Percentiles rank a stretch among this genome's conserved stretches.
Evolutionary conservation across 2,888 invertebrate species (phyloP).

Genomic region (Allolobophora icterica): DNA sequence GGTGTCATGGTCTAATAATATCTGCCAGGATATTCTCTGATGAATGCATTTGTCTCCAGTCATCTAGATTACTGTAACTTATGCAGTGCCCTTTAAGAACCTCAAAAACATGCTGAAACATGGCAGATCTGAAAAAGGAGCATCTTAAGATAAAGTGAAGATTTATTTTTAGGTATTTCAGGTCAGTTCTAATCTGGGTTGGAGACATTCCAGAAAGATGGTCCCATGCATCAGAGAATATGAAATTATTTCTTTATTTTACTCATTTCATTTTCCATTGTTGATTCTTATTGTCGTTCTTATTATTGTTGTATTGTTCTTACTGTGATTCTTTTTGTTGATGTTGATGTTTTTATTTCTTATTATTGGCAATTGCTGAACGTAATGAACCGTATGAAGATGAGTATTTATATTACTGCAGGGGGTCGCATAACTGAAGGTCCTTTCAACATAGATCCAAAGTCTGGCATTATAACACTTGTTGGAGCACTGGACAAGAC

Average conservation of each 20-base stretch:
- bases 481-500: slow-evolving; percentile 53
- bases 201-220: background rate
- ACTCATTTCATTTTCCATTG: background rate
- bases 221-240: too few relatives aligned
- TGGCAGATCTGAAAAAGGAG: background rate
- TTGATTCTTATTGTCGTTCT: background rate
- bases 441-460: slow-evolving; percentile 61
- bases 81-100: too few relatives aligned
- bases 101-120: background rate
- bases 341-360: background rate
- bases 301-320: background rate
- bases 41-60: too few relatives aligned
- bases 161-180: background rate
- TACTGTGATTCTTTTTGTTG: background rate
- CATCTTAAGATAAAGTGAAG: background rate
- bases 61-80: too few relatives aligned
- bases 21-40: too few relatives aligned
- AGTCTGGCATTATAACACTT: slow-evolving; percentile 61
- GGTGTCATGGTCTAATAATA: too few relatives aligned
- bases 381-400: background rate
- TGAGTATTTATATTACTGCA: slow-evolving; percentile 22
- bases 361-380: background rate
- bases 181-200: background rate
- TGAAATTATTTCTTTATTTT: background rate
- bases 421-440: slow-evolving; percentile 46